Base-by-base conservation (phyloP, 2,797 vertebrate genomes). In the Poeciliopsis infans region DNA sequence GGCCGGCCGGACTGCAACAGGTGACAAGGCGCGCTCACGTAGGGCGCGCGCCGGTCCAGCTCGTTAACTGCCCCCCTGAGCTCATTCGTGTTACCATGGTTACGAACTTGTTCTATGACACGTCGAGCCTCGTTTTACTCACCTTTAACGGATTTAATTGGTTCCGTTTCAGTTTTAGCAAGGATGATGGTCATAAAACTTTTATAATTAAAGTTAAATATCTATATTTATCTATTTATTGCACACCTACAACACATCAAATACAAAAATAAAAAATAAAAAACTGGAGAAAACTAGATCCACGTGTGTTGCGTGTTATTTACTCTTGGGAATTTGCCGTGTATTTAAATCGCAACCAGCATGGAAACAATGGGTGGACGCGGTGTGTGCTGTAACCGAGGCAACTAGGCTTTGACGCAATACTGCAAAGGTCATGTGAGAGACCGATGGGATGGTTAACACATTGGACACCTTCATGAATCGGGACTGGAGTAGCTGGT, bases 21-120 rank as follows among this genome's bases (percentile, higher is more conserved):
- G 89, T 94, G 89, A 89, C 89, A 82, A 6, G 28, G 92, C 89
- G 87, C 89, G 87, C 71, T 53, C 89, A 28, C 76, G 68, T 33
- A 72, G 74, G 75, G 88, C 82, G 89, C 82, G 86, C 86, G 55
- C 41, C 11, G 2, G 18, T 53, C 10, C 72, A 20, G 16, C 70
- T 49, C 36, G 2, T 68, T 25, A 68, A 41, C 1, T n/a, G n/a
- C n/a, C n/a, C n/a, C 5, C 25, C 2, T 43, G 41, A 12, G 68
- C 68, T 70, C 68, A 18, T 46, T 15, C 20, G 20, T 25, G 36
- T 68, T 68, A 25, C 64, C 20, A 25, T 41, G 64, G 64, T 68
- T 41, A 68, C 64, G 5, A 41, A 68, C 20, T 68, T 61, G 36
- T 25, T 23, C n/a, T 41, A 18, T 5, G 36, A 12, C 2, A 25